Conservation (phyloP, 2,113 vertebrate genomes). For the Psettodes erumei region DNA sequence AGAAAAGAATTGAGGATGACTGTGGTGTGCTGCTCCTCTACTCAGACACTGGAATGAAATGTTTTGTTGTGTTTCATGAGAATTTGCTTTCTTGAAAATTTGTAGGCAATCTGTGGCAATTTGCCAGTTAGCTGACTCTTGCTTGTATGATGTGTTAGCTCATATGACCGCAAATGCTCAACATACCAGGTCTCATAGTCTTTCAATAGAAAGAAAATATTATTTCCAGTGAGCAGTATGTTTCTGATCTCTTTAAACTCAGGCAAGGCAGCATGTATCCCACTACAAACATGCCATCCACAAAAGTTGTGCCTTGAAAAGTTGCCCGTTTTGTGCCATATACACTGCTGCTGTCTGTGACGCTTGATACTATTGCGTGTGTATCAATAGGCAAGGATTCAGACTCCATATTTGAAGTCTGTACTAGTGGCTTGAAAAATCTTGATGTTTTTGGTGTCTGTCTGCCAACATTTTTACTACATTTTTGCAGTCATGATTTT, state of each 20-base stretch:
- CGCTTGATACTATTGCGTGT: background rate
- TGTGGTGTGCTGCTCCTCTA: slow-evolving; percentile 25
- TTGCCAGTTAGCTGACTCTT: slow-evolving; percentile 27
- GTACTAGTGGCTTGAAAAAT: slow-evolving; percentile 39
- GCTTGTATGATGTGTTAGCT: slow-evolving; percentile 23
- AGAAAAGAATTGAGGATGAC: background rate
- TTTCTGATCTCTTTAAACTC: slow-evolving; percentile 44
- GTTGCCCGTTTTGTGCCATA: too few relatives aligned
- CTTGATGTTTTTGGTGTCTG: too few relatives aligned
- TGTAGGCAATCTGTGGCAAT: slow-evolving; percentile 41
- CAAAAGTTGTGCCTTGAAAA: too few relatives aligned
- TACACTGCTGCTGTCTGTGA: too few relatives aligned
- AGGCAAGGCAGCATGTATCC: too few relatives aligned
- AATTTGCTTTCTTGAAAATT: slow-evolving; percentile 30
- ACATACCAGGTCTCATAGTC: slow-evolving; percentile 42
- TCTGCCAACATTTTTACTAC: too few relatives aligned
- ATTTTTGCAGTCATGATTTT: too few relatives aligned
- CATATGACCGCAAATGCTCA: slow-evolving; percentile 48
- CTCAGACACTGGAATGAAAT: slow-evolving; percentile 49
- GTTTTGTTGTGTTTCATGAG: slow-evolving; percentile 49
- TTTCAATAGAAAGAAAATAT: slow-evolving; percentile 50
- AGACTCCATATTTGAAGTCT: slow-evolving; percentile 42
- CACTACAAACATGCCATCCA: too few relatives aligned
- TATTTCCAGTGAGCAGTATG: slow-evolving; percentile 33
- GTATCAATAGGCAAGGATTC: background rate